Evolutionary conservation across 2,888 invertebrate genomes (phyloP).

Genomic region (Gasteruption jaculator): DNA sequence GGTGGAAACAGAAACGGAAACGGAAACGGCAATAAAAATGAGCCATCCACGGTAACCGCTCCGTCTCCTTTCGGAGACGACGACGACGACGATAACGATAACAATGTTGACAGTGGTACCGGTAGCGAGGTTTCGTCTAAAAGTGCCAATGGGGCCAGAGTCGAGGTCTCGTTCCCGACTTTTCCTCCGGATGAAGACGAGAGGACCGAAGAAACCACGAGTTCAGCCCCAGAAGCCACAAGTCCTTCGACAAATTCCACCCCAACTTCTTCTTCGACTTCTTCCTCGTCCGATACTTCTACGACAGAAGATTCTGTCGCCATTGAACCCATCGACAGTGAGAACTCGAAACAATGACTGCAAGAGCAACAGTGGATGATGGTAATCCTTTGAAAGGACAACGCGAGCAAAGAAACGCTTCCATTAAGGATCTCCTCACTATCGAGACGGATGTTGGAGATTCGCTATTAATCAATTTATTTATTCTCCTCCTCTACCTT

Average conservation of each 20-base stretch:
- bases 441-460: too few relatives aligned
- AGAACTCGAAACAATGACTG: constrained; percentile 23
- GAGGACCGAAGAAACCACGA: constrained; percentile 52
- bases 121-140: constrained; percentile 36
- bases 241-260: constrained; percentile 21
- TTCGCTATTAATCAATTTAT: too few relatives aligned
- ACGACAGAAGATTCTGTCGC: too few relatives aligned
- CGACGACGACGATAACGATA: constrained; percentile 55
- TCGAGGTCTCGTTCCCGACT: constrained; percentile 64
- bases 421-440: too few relatives aligned
- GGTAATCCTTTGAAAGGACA: too few relatives aligned
- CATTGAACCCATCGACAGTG: too few relatives aligned
- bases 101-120: constrained; percentile 53
- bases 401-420: too few relatives aligned
- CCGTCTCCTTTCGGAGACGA: constrained; percentile 47
- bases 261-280: constrained; percentile 24
- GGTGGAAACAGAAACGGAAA: constrained; percentile 50
- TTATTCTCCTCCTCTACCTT: too few relatives aligned
- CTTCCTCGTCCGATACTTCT: too few relatives aligned
- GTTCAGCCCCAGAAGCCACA: constrained; percentile 24
- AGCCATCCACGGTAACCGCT: constrained; percentile 49
- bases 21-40: constrained; percentile 38
- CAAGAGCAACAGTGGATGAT: constrained; percentile 4
- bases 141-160: constrained; percentile 51
- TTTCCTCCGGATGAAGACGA: constrained; percentile 66